Evolutionary conservation across 2,888 invertebrate genomes (phyloP), one percentile per base, ranked within the genome.

Genomic region (Anorthoa munda): DNA sequence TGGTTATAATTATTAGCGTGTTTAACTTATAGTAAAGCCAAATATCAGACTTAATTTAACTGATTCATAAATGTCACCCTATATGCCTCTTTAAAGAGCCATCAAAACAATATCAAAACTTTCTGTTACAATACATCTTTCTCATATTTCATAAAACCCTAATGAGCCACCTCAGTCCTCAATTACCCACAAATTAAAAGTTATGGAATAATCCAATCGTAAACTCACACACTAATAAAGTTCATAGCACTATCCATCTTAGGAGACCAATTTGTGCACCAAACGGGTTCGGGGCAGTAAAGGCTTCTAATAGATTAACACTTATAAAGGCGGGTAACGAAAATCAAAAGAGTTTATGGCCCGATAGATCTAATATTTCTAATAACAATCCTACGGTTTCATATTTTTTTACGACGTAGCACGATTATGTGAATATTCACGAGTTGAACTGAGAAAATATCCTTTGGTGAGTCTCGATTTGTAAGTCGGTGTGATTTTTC

Each of bases 221-320:
- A 92, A 93, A 89, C 87, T 90, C 88, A 89, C 90, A 88, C 88
- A 88, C 85, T 90, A 90, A 93, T 93, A 94, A 93, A 92, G 88
- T 72, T 85, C 90, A 90, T 88, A 82, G 91, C 89, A 92, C 89
- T 90, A 91, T 94, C 90, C 91, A 92, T 92, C 87, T 92, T 86
- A 86, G 87, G 46, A 85, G 86, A 92, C 91, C 92, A 93, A 95
- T 95, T 94, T 94, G 94, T 94, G 92, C 91, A 90, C 87, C 89
- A 86, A 92, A 93, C 92, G 83, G 90, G 91, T 93, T 92, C 83
- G 77, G 77, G 88, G 90, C 91, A 89, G 93, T 95, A 95, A 94
- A 95, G 87, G 88, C 90, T 90, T 91, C 91, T 94, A 95, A 95
- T 94, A 94, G 93, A 93, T 90, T 91, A 89, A 92, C 92, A 92